phyloP scores from a whole-genome alignment of 2,888 invertebrate species.

The Drosophila pegasa region DNA sequence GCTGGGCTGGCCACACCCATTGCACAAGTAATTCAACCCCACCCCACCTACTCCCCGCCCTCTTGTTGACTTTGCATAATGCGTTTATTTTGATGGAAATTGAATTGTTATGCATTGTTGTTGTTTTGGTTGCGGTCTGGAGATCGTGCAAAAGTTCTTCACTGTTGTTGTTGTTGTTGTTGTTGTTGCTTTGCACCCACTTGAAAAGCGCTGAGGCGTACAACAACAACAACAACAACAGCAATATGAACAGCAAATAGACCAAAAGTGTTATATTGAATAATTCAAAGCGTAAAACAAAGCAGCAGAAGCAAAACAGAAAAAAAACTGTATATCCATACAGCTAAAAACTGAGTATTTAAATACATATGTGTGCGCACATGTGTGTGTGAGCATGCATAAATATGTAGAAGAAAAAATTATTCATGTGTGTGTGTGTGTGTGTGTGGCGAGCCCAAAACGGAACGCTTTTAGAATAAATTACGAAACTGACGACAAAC shows the following conservation, averaged over 20 bases:
- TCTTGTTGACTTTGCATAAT: slow-evolving; percentile 45
- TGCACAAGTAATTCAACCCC: slow-evolving; percentile 28
- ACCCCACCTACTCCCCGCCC: slow-evolving; percentile 1
- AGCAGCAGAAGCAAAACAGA: slow-evolving; percentile 11
- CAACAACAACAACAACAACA: slow-evolving; percentile 47
- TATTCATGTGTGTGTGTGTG: slow-evolving; percentile 6
- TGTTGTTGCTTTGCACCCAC: slow-evolving; percentile 66
- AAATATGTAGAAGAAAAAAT: slow-evolving; percentile 35
- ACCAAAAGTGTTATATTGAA: slow-evolving; percentile 76
- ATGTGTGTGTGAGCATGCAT: slow-evolving; percentile 28
- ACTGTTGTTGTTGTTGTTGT: slow-evolving; percentile 32
- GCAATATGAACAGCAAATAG: slow-evolving; percentile 52
- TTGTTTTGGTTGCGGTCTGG: slow-evolving; percentile 60
- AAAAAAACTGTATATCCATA: slow-evolving; percentile 24
- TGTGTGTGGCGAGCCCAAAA: slow-evolving; percentile 69
- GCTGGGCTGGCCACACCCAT: slow-evolving; percentile 43
- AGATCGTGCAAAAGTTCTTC: slow-evolving; percentile 63
- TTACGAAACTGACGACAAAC: slow-evolving; percentile 79
- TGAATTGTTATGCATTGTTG: slow-evolving; percentile 67
- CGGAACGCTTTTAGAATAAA: slow-evolving; percentile 81
- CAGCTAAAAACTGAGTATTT: slow-evolving; percentile 36
- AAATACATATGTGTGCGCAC: slow-evolving; percentile 39
- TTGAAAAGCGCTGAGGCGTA: slow-evolving; percentile 71
- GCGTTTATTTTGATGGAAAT: slow-evolving; percentile 66
- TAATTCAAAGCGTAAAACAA: slow-evolving; percentile 70